phyloP scores from a whole-genome alignment of 1,140 invertebrate species.

The Bombus breviceps region DNA sequence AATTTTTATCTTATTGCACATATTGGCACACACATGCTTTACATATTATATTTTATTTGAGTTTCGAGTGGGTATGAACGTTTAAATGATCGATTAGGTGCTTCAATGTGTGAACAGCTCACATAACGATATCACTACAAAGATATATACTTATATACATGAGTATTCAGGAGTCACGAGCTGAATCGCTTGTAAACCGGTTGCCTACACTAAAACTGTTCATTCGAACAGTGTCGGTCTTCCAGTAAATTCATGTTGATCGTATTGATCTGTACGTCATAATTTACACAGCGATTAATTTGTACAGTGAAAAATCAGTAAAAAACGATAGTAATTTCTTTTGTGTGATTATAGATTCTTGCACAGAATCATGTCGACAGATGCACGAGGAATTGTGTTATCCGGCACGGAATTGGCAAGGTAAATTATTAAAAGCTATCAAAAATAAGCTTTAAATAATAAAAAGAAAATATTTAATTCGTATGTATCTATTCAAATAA shows the following conservation, averaged over 20 bases:
- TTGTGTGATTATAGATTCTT: conserved; percentile 59
- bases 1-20: too few relatives aligned
- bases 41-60: neutral
- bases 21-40: too few relatives aligned
- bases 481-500: neutral
- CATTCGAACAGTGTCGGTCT: conserved; percentile 46
- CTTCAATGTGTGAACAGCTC: neutral
- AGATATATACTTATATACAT: neutral
- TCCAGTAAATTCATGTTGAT: conserved; percentile 15
- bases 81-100: neutral
- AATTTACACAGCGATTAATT: neutral
- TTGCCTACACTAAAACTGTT: conserved; percentile 14
- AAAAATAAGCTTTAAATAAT: neutral
- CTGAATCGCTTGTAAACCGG: conserved; percentile 34
- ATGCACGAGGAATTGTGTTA: conserved; percentile 71
- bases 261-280: neutral
- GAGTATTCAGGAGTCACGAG: neutral
- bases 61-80: neutral
- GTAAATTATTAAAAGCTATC: conserved; percentile 62
- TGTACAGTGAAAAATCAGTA: neutral
- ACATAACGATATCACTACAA: neutral
- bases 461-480: neutral
- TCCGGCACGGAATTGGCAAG: conserved; percentile 75
- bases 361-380: conserved; percentile 69
- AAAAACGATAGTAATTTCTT: neutral